A percentile compares a stretch with the other conserved stretches of the same genome.
These are phyloP conservation scores for Meloidogyne exigua DNA, from an alignment of 1,140 invertebrate genomes.

Conservation along the genomic window DNA sequence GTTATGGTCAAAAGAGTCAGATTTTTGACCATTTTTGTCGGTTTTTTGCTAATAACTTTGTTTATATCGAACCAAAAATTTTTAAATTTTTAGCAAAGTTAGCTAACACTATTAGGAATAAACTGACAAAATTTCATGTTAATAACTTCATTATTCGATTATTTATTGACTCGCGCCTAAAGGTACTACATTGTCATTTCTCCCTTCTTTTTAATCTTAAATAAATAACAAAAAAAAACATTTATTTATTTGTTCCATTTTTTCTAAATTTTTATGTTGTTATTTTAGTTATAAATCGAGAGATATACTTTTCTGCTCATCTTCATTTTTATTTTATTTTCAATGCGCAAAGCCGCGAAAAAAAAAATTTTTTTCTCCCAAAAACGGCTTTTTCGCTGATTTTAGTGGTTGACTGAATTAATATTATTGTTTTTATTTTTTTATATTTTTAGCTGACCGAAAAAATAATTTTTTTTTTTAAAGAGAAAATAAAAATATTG, in stretches of 20 bases:
- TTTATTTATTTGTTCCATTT: slow-evolving; percentile 10
- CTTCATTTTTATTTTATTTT: slow-evolving; percentile 4
- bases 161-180: background rate
- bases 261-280: slow-evolving; percentile 5
- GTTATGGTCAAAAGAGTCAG: background rate
- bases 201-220: background rate
- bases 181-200: background rate
- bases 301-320: slow-evolving; percentile 9
- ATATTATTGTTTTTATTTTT: slow-evolving; percentile 10
- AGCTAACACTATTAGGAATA: background rate
- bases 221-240: background rate
- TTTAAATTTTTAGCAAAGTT: background rate
- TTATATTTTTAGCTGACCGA: background rate
- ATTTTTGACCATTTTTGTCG: background rate
- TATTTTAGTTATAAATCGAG: slow-evolving; percentile 6
- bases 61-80: background rate
- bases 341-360: background rate
- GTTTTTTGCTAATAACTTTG: background rate
- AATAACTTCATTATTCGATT: background rate
- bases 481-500: background rate
- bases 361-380: background rate
- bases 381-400: background rate
- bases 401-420: background rate
- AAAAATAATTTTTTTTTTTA: slow-evolving; percentile 3
- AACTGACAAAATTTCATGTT: background rate